These are phyloP conservation scores for Neosilurus hyrtlii DNA, from an alignment of 2,797 vertebrate genomes.

Conservation along the genomic window DNA sequence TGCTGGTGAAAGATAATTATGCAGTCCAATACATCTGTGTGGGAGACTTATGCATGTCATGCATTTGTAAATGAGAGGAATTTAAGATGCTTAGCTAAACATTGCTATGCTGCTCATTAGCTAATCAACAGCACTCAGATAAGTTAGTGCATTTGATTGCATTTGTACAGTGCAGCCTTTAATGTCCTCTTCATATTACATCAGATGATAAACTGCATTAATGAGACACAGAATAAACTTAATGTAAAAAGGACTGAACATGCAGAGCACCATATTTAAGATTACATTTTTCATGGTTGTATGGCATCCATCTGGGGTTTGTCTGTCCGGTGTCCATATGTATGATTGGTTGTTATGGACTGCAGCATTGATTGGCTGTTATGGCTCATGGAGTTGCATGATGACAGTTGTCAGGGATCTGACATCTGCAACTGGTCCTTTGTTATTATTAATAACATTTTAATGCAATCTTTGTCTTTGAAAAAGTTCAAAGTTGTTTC, in stretches of 20 bases:
- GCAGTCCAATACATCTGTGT: conserved; percentile 46
- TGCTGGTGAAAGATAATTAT: conserved; percentile 50
- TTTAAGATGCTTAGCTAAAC: conserved; percentile 33
- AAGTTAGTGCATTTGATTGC: neutral
- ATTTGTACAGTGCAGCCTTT: neutral
- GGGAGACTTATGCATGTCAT: conserved; percentile 16
- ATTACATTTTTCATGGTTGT: too few relatives aligned
- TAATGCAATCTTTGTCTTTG: too few relatives aligned
- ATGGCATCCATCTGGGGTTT: too few relatives aligned
- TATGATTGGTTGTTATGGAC: too few relatives aligned
- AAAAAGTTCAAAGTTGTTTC: too few relatives aligned
- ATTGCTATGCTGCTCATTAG: conserved; percentile 21
- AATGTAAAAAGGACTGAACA: neutral
- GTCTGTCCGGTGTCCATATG: too few relatives aligned
- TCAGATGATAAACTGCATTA: neutral
- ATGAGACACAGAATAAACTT: neutral
- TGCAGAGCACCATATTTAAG: too few relatives aligned
- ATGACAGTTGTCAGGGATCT: too few relatives aligned
- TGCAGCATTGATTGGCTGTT: too few relatives aligned
- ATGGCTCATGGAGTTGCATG: too few relatives aligned
- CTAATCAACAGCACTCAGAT: conserved; percentile 16
- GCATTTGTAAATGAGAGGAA: conserved; percentile 20
- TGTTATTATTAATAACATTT: too few relatives aligned
- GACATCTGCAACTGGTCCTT: too few relatives aligned
- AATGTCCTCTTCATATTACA: neutral